Conservation (phyloP, 2,797 vertebrate genomes). For the Ciconia nigra region DNA sequence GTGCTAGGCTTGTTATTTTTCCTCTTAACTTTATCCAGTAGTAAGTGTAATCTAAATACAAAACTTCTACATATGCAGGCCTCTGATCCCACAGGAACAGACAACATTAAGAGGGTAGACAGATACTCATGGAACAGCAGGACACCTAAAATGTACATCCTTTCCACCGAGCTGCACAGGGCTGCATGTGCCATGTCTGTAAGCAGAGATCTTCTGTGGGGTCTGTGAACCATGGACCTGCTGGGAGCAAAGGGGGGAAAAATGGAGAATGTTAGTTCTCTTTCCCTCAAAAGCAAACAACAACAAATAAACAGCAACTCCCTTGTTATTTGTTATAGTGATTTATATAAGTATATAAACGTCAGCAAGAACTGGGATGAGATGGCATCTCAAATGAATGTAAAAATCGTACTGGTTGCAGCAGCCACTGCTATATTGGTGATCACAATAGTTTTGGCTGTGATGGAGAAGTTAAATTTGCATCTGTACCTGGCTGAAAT, state of each 20-base stretch:
- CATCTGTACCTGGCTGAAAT: neutral
- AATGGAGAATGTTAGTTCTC: neutral
- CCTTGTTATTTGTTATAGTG: neutral
- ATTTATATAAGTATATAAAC: neutral
- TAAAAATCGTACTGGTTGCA: neutral
- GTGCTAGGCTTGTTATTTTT: neutral
- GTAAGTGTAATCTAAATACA: neutral
- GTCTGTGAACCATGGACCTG: neutral
- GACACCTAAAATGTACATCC: neutral
- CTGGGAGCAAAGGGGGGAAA: neutral
- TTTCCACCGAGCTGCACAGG: neutral
- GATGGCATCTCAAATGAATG: neutral
- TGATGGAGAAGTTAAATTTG: neutral
- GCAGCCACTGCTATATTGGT: neutral
- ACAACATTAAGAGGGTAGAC: neutral
- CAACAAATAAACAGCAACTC: neutral
- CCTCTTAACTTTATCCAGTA: neutral
- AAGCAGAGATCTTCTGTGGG: neutral
- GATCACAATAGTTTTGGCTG: neutral
- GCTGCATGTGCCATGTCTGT: neutral
- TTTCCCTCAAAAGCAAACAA: neutral
- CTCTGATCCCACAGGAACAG: neutral
- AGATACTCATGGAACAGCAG: neutral
- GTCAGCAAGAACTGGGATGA: neutral
- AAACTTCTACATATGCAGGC: accelerated